These are phyloP conservation scores for Empis livida DNA, from an alignment of 2,888 invertebrate species.

Conservation along the genomic window DNA sequence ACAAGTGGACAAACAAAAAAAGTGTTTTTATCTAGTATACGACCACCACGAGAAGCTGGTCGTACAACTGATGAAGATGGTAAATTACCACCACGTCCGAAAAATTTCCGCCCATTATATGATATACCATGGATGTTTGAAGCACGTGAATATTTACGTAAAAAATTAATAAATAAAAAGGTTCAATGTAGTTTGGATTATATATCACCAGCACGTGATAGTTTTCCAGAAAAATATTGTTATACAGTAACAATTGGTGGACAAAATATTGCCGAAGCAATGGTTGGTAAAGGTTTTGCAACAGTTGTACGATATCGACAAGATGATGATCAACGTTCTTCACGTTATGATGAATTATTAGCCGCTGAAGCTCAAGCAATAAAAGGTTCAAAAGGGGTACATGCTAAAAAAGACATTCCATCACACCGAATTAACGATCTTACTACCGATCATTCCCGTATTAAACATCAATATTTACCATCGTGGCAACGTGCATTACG, in stretches of 20 bases:
- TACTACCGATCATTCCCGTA: constrained; percentile 50
- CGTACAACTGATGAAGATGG: constrained; percentile 50
- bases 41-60: constrained; percentile 70
- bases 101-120: constrained; percentile 80
- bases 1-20: constrained; percentile 70
- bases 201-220: constrained; percentile 87
- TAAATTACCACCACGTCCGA: constrained; percentile 52
- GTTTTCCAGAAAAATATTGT: constrained; percentile 89
- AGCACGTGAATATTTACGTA: constrained; percentile 90
- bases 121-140: constrained; percentile 99
- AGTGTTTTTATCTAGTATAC: constrained; percentile 89
- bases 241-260: constrained; percentile 81
- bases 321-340: constrained; percentile 92
- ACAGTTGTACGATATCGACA: constrained; percentile 87
- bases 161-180: constrained; percentile 89
- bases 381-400: constrained; percentile 62
- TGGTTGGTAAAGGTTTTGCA: constrained; percentile 84
- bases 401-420: constrained; percentile 78
- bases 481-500: constrained; percentile 83
- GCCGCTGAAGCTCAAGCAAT: constrained; percentile 88
- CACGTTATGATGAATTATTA: constrained; percentile 81
- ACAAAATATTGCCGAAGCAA: constrained; percentile 83
- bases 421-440: constrained; percentile 80
- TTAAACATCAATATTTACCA: constrained; percentile 78
- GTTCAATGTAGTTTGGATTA: constrained; percentile 90